phyloP scores from a whole-genome alignment of 2,888 invertebrate species.

The Panzeria rudis region DNA sequence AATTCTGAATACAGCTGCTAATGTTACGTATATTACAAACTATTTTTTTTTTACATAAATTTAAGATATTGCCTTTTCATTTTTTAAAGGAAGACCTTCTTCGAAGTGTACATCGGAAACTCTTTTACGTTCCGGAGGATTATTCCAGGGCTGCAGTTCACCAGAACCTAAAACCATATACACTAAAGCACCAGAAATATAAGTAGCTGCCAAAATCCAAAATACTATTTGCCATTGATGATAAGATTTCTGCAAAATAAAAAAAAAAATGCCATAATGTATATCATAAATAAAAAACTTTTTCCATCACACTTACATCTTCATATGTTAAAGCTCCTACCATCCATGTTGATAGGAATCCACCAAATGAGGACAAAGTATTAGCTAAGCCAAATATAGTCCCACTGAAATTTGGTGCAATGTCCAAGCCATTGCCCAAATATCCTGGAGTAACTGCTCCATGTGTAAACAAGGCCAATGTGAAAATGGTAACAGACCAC shows the following conservation, averaged over 20 bases:
- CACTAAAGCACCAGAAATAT: slow-evolving; percentile 86
- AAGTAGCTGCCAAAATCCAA: slow-evolving; percentile 90
- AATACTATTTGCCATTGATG: slow-evolving; percentile 92
- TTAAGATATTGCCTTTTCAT: slow-evolving; percentile 76
- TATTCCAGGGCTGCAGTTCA: slow-evolving; percentile 86
- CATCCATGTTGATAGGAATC: slow-evolving; percentile 92
- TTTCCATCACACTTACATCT: slow-evolving; percentile 85
- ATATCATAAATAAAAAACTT: background rate
- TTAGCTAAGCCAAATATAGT: slow-evolving; percentile 96
- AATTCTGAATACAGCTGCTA: background rate
- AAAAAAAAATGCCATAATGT: background rate
- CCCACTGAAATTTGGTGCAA: slow-evolving; percentile 94
- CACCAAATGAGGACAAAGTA: slow-evolving; percentile 92
- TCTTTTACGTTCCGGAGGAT: slow-evolving; percentile 81
- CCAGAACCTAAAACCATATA: slow-evolving; percentile 87
- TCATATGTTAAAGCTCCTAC: slow-evolving; percentile 90
- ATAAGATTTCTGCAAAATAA: slow-evolving; percentile 86
- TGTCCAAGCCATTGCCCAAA: slow-evolving; percentile 93
- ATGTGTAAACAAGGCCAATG: slow-evolving; percentile 91
- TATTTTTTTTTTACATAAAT: slow-evolving; percentile 11
- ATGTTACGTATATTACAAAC: slow-evolving; percentile 44
- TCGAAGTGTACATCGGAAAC: slow-evolving; percentile 77
- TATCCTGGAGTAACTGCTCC: slow-evolving; percentile 94
- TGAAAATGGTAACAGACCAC: slow-evolving; percentile 91
- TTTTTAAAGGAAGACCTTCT: slow-evolving; percentile 83